These are phyloP conservation scores for Piscicola geometra DNA, from an alignment of 2,888 invertebrate species.

Conservation along the genomic window DNA sequence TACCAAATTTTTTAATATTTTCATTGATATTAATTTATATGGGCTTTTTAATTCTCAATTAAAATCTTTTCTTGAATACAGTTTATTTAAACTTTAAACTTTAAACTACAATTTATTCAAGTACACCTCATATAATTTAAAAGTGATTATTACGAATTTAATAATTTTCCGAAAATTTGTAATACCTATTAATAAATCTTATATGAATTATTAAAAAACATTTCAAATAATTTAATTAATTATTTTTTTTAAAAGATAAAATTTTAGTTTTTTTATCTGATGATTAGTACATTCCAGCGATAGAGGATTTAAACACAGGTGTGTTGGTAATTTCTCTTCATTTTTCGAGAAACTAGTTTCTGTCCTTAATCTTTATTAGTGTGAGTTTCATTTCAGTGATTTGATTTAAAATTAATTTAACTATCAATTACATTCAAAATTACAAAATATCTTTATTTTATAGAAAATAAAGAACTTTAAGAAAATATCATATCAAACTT, in stretches of 20 bases:
- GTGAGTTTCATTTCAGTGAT: neutral
- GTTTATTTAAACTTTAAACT: conserved; percentile 4
- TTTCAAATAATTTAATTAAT: neutral
- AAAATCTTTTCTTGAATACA: neutral
- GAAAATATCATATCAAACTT: too few relatives aligned
- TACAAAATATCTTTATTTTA: too few relatives aligned
- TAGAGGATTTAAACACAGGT: conserved; percentile 9
- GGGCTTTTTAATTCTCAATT: too few relatives aligned
- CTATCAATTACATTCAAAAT: too few relatives aligned
- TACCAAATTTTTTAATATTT: neutral
- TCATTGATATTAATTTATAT: too few relatives aligned
- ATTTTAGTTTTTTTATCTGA: neutral
- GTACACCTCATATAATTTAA: neutral
- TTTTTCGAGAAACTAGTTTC: neutral
- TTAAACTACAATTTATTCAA: too few relatives aligned
- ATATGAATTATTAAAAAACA: neutral
- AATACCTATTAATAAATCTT: too few relatives aligned
- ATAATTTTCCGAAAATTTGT: too few relatives aligned
- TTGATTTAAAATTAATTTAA: too few relatives aligned
- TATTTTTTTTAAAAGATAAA: neutral
- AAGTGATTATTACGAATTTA: neutral
- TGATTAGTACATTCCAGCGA: conserved; percentile 5
- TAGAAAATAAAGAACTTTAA: too few relatives aligned
- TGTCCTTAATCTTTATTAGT: too few relatives aligned
- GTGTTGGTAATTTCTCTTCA: neutral